Percentiles rank a stretch among this genome's conserved stretches.
phyloP scores from a whole-genome alignment of 23 tunicate species.

The Oikopleura dioica region DNA sequence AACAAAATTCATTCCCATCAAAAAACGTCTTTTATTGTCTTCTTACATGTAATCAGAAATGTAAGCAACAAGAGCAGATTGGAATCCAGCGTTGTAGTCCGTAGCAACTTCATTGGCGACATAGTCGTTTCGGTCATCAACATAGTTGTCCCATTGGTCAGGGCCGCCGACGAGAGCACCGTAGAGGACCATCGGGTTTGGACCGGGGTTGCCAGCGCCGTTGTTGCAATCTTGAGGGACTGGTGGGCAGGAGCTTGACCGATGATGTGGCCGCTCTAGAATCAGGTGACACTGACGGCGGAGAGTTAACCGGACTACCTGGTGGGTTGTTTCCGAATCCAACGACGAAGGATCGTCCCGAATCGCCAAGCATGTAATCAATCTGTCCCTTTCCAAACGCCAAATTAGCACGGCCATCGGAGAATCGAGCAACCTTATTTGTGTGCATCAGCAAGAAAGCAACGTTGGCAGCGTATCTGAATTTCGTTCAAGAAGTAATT shows the following conservation, averaged over 20 bases:
- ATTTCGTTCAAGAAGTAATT: too few species aligned
- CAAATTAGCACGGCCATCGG: not conserved
- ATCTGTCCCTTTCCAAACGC: constrained; percentile 20
- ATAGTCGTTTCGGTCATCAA: constrained; percentile 41
- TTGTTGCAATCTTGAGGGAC: too few species aligned
- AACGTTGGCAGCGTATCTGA: not conserved
- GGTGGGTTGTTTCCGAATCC: constrained; percentile 37
- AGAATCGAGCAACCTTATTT: not conserved
- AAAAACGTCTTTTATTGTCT: too few species aligned
- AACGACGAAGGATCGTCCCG: constrained; percentile 33
- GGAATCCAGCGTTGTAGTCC: constrained; percentile 89
- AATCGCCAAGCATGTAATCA: constrained; percentile 50
- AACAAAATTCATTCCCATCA: too few species aligned
- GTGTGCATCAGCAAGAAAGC: not conserved
- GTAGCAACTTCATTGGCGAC: constrained; percentile 63
- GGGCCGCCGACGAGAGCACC: constrained; percentile 94
- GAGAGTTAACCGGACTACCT: too few species aligned
- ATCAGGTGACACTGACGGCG: too few species aligned
- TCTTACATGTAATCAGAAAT: too few species aligned
- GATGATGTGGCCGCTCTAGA: too few species aligned
- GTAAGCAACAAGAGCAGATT: constrained; percentile 54
- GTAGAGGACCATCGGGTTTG: constrained; percentile 50
- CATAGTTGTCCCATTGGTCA: constrained; percentile 17
- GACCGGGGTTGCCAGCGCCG: constrained; percentile 14
- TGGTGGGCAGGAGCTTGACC: too few species aligned